Percentiles rank a stretch among this genome's conserved stretches.
Conservation (phyloP, 2,888 invertebrate species). For the Heteromyza rotundicornis region DNA sequence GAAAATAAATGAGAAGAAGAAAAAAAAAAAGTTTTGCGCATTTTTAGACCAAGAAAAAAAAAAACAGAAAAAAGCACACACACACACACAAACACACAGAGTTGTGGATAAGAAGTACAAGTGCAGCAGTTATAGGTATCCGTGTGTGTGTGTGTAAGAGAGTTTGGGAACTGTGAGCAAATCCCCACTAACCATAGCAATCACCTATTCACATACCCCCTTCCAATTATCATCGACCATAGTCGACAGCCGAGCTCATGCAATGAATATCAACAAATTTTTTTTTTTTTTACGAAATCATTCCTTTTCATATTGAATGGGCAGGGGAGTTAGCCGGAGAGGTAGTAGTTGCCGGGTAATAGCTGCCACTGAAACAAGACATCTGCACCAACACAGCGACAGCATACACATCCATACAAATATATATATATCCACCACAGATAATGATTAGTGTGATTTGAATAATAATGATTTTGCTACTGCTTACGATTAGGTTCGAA, state of each 20-base stretch:
- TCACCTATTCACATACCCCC: too few relatives aligned
- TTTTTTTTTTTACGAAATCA: conserved; percentile 31
- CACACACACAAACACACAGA: too few relatives aligned
- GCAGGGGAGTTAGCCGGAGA: too few relatives aligned
- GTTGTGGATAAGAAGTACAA: too few relatives aligned
- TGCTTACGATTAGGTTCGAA: conserved; percentile 45
- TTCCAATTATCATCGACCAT: neutral
- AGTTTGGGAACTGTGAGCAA: conserved; percentile 20
- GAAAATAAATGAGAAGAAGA: conserved; percentile 7
- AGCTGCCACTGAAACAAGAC: too few relatives aligned
- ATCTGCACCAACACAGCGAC: neutral
- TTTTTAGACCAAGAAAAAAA: too few relatives aligned
- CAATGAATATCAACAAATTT: conserved; percentile 42
- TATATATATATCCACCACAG: conserved; percentile 15
- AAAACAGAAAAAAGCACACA: too few relatives aligned
- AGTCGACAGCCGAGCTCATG: conserved; percentile 23
- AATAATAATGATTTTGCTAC: conserved; percentile 48
- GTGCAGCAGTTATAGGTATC: too few relatives aligned
- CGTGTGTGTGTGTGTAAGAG: neutral
- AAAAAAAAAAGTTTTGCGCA: too few relatives aligned
- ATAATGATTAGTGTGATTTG: conserved; percentile 57
- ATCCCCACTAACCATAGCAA: conserved; percentile 17
- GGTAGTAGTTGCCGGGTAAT: too few relatives aligned
- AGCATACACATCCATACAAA: neutral
- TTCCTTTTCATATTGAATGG: conserved; percentile 2